These are phyloP conservation scores for Cassiopea xamachana DNA, from an alignment of 30 jellyfish, hydroid and myxozoan species.

Conservation along the genomic window DNA sequence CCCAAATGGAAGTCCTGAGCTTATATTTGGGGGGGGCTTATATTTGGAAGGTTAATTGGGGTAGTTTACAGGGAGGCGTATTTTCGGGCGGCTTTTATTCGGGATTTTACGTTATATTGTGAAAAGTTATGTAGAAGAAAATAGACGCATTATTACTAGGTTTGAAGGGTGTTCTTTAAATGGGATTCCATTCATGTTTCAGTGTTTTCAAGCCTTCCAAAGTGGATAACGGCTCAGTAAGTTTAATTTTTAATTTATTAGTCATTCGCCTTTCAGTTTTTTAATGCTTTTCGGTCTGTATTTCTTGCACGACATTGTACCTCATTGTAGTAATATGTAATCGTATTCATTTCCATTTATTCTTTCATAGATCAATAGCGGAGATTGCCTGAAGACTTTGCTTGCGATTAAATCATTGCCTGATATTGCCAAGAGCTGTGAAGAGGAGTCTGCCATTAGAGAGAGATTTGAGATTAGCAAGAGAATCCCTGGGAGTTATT, in stretches of 20 bases:
- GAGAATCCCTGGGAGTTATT: background rate
- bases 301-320: too few relatives aligned
- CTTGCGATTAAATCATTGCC: constrained; percentile 54
- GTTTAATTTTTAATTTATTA: background rate
- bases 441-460: background rate
- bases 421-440: constrained; percentile 23
- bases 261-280: background rate
- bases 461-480: background rate
- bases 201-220: constrained; percentile 44
- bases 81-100: too few relatives aligned
- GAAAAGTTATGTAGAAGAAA: too few relatives aligned
- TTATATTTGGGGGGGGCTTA: too few relatives aligned
- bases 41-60: too few relatives aligned
- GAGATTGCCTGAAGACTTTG: background rate
- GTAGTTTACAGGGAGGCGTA: too few relatives aligned
- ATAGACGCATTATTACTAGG: background rate
- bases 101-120: too few relatives aligned
- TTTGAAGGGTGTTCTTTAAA: background rate
- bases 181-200: background rate
- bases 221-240: background rate
- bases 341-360: background rate
- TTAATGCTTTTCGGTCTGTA: too few relatives aligned
- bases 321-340: too few relatives aligned
- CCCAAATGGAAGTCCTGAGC: too few relatives aligned
- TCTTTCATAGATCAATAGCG: background rate